Evolutionary conservation across 2,797 vertebrate genomes (phyloP), one percentile per base, ranked within the genome.

Genomic region (Tympanoctomys barrerae): DNA sequence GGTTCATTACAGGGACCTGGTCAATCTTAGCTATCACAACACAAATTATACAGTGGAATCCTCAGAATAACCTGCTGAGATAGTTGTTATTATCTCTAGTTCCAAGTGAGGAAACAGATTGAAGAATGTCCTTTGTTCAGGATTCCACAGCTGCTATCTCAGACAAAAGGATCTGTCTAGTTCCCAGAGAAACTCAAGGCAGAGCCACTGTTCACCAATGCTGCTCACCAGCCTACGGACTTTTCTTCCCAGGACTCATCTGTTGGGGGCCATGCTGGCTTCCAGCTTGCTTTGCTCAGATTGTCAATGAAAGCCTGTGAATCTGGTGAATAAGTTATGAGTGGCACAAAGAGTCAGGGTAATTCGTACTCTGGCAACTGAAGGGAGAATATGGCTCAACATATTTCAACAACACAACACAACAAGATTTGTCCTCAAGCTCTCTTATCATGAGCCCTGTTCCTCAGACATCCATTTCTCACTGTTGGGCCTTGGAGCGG

Each of bases 331-430:
- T 61, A 59, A 24, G 61, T 92, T 92, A 91, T 7, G 94, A 91
- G 89, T 83, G 80, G 86, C 62, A 83, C 42, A 83, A 6, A 87
- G 83, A 73, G 89, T 70, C 70, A 14, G 73, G 73, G 46, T 89
- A 78, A 94, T 91, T 87, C 91, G 68, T 96, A 64, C 85, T 89
- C 83, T 80, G 92, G 85, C 28, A 59, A n/a, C 42, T 5, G n/a
- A 87, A 93, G 95, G 0, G 0, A 89, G 64, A 87, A 86, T 94
- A 88, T 92, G 89, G 64, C 87, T 86, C 85, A 91, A 87, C 46
- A 59, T 75, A 90, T 93, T 97, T 96, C 87, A 95, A 83, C 52
- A 86, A 66, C 39, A 83, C 36, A 75, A 61, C 70, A 73, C 36
- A 88, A 52, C 33, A 66, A n/a, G 83, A 68, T 24, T 91, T 18